Evolutionary conservation across 2,888 invertebrate genomes (phyloP).

Genomic region (Lycaena phlaeas): DNA sequence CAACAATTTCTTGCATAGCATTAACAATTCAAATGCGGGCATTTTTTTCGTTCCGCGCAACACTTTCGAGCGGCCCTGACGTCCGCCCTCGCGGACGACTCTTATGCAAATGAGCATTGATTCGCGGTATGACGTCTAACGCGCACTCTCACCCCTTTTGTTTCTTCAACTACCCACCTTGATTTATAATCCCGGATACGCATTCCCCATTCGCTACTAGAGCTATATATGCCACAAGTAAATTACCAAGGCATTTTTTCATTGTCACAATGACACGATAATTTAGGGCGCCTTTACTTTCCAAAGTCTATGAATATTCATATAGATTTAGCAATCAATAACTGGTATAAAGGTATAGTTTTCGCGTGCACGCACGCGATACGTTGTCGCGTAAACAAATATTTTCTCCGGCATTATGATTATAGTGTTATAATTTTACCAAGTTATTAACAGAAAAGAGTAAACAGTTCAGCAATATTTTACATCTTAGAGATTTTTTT

Average conservation of each 20-base stretch:
- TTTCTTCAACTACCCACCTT: slow-evolving; percentile 64
- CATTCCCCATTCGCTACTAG: slow-evolving; percentile 45
- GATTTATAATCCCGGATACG: slow-evolving; percentile 66
- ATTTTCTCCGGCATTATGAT: slow-evolving; percentile 63
- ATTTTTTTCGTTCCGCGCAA: slow-evolving; percentile 57
- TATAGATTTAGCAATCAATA: slow-evolving; percentile 70
- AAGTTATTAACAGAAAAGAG: neutral
- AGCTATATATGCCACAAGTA: slow-evolving; percentile 47
- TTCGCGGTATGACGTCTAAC: slow-evolving; percentile 58
- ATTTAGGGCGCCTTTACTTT: slow-evolving; percentile 68
- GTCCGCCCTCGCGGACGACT: slow-evolving; percentile 55
- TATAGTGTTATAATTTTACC: slow-evolving; percentile 18
- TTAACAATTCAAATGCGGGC: slow-evolving; percentile 65
- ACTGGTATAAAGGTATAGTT: slow-evolving; percentile 65
- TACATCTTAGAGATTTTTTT: too few relatives aligned
- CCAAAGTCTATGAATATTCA: slow-evolving; percentile 69
- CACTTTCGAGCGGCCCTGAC: slow-evolving; percentile 66
- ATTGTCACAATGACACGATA: slow-evolving; percentile 68
- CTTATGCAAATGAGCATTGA: slow-evolving; percentile 70
- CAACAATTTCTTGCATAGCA: slow-evolving; percentile 60
- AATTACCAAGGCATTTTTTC: slow-evolving; percentile 54
- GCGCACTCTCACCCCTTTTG: slow-evolving; percentile 67
- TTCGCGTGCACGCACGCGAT: slow-evolving; percentile 71
- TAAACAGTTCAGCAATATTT: too few relatives aligned
- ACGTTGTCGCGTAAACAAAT: slow-evolving; percentile 68